Evolutionary conservation across 2,113 vertebrate genomes (phyloP).

Genomic region (Ranitomeya imitator): DNA sequence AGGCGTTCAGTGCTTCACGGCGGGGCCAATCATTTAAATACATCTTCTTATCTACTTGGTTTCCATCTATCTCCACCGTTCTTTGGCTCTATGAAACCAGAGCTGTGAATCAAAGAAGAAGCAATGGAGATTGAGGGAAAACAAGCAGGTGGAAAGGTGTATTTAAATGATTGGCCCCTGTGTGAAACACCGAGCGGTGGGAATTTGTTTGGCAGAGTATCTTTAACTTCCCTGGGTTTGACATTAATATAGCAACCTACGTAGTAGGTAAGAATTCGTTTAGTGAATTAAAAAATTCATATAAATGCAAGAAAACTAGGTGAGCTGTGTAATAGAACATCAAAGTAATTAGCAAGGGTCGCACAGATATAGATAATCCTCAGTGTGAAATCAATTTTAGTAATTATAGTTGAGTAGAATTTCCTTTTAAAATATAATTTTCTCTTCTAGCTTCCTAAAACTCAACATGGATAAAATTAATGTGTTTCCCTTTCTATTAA

Average conservation of each 20-base stretch:
- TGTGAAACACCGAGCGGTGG: no score
- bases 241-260: neutral
- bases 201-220: no score
- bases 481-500: no score
- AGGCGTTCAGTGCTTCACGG: no score
- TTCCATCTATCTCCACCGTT: no score
- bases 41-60: no score
- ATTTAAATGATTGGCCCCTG: no score
- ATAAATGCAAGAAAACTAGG: conserved; percentile 1
- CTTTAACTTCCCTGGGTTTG: neutral
- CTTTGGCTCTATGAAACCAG: no score
- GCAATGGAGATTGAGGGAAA: no score
- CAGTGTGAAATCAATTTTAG: neutral
- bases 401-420: neutral
- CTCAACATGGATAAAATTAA: neutral
- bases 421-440: neutral
- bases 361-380: conserved; percentile 7
- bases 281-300: neutral
- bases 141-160: no score
- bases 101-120: no score
- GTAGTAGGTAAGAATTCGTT: neutral
- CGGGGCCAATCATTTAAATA: no score
- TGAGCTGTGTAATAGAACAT: conserved; percentile 14
- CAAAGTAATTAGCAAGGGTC: neutral
- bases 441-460: neutral